Evolutionary conservation across 2,113 vertebrate genomes (phyloP), one percentile per base, ranked within the genome.

Genomic region (Glareola pratincola): DNA sequence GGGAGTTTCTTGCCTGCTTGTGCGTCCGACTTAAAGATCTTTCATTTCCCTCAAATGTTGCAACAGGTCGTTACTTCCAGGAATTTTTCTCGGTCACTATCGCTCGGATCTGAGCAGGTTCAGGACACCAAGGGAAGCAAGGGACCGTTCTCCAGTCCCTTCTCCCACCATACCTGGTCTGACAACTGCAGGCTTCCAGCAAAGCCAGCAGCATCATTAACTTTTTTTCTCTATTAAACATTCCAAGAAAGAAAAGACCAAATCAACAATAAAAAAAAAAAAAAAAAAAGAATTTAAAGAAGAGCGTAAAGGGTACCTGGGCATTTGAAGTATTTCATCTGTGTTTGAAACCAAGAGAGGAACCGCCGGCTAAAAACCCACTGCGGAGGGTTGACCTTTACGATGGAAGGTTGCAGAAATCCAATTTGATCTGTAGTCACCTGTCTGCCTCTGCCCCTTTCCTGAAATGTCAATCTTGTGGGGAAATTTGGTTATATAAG

Each of bases 381-480:
- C 30, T 78, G 43, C 1, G 9, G 51, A 96, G 69, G 51, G 73
- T 75, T 98, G 98, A 98, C 98, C 98, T 98, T 98, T 98, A 97
- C 91, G 96, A 85, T 53, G 82, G 96, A 97, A 98, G 95, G 96
- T 76, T 98, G 92, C 95, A 96, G 93, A 98, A 98, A 98, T 98
- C 92, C 95, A 96, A 97, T 98, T 98, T 98, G 98, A 98, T 98
- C 96, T 97, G 95, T 93, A 94, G 93, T 97, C 97, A 98, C 97
- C 97, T 98, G 96, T 94, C 96, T 97, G 96, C 96, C 84, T 97
- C 92, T 78, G 88, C 72, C 94, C 92, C 92, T 98, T 96, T 97
- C 94, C 95, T 88, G 87, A 98, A 98, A 98, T 97, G 97, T 97
- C 98, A 98, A 2, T 98, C 98, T 98, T 94, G 68, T 4, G 3